These are phyloP conservation scores for Smutsia temminckii DNA, from an alignment of 2,797 vertebrate genomes.

Conservation along the genomic window DNA sequence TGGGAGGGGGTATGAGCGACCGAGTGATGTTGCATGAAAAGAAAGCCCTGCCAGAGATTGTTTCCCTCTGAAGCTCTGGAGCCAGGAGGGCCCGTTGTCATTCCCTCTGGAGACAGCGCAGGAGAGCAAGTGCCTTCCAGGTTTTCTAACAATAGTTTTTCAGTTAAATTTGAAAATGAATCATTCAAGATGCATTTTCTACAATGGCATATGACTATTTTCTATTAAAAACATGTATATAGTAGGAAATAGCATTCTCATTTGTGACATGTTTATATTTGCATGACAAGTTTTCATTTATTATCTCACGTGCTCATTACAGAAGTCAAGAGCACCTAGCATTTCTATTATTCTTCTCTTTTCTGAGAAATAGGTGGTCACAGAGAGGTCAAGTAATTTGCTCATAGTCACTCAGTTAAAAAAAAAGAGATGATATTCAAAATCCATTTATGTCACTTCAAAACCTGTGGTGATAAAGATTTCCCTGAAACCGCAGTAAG, in stretches of 20 bases:
- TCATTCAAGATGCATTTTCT: constrained; percentile 31
- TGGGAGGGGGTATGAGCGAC: constrained; percentile 13
- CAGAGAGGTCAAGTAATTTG: neutral
- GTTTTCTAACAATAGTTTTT: neutral
- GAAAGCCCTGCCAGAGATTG: constrained; percentile 61
- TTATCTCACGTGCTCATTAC: neutral
- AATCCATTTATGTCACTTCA: neutral
- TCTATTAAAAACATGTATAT: neutral
- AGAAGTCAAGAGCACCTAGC: neutral
- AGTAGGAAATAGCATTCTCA: neutral
- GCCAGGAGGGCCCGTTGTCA: constrained; percentile 42
- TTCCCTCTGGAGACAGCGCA: neutral
- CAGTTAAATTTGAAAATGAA: neutral
- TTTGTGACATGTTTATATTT: neutral
- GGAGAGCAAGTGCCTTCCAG: neutral
- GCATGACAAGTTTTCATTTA: neutral
- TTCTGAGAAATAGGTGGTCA: neutral
- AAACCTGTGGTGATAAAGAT: neutral
- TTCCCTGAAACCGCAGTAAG: neutral
- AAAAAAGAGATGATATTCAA: neutral
- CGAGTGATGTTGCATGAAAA: constrained; percentile 33
- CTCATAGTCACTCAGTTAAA: neutral
- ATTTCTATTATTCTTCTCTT: neutral
- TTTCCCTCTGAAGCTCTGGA: constrained; percentile 48
- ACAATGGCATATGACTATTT: neutral